Percentiles rank a stretch among this genome's conserved stretches.
These are phyloP conservation scores for Hyperopisus bebe DNA, from an alignment of 2,113 vertebrate species.

Conservation along the genomic window DNA sequence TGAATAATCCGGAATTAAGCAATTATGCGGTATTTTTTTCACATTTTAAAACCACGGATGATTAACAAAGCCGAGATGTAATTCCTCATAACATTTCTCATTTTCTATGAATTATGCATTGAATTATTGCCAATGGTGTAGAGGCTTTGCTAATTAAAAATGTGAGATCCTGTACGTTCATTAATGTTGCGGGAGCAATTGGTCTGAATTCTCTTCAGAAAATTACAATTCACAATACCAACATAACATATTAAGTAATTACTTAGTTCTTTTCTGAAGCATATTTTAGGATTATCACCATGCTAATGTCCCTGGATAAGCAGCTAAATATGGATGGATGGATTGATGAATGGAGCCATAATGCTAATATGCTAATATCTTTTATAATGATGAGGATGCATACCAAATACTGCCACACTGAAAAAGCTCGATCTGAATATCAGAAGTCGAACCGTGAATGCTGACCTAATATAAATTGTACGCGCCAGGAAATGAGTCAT, in stretches of 20 bases:
- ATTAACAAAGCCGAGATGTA: neutral
- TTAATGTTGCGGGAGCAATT: neutral
- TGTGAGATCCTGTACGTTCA: neutral
- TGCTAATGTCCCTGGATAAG: neutral
- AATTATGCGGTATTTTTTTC: neutral
- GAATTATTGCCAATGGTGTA: neutral
- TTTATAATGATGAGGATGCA: neutral
- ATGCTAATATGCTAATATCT: neutral
- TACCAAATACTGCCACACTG: neutral
- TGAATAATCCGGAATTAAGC: neutral
- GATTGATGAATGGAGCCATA: neutral
- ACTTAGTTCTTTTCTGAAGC: neutral
- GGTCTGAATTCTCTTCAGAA: neutral
- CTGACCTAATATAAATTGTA: no score
- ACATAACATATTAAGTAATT: neutral
- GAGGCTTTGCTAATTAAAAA: neutral
- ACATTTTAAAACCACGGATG: neutral
- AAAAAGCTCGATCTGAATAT: no score
- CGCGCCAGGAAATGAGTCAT: no score
- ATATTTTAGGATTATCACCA: neutral
- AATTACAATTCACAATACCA: neutral
- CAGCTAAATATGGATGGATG: neutral
- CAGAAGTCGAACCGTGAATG: no score
- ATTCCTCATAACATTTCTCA: neutral
- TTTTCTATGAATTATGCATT: slow-evolving; percentile 1